Percentiles rank a stretch among this genome's conserved stretches.
Conservation (phyloP, 1,140 invertebrate species). For the Trachelipus rathkii region DNA sequence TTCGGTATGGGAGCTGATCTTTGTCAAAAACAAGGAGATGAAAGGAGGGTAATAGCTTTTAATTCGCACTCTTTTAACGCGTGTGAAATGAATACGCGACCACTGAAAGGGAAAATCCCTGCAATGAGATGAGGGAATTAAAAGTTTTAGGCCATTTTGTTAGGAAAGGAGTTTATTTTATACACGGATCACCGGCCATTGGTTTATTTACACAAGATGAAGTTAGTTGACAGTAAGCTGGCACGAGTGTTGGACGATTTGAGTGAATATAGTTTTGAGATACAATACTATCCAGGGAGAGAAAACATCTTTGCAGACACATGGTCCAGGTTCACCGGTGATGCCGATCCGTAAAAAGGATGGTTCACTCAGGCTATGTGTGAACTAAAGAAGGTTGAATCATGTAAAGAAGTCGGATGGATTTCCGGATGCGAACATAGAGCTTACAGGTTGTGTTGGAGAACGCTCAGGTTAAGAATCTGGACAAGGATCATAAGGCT, state of each 20-base stretch:
- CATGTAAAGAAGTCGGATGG: not conserved
- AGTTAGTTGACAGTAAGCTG: not conserved
- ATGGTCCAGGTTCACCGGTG: not conserved
- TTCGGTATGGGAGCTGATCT: not conserved
- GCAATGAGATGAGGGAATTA: not conserved
- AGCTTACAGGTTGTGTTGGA: too few species aligned
- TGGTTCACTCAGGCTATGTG: too few species aligned
- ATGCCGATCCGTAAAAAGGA: too few species aligned
- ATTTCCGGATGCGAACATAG: too few species aligned
- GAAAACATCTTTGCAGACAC: not conserved
- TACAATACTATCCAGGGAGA: not conserved
- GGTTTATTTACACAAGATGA: constrained; percentile 12
- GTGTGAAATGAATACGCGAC: not conserved
- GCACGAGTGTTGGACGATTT: constrained; percentile 7
- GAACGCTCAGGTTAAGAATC: too few species aligned
- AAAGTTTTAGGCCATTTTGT: constrained; percentile 18
- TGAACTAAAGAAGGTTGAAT: not conserved
- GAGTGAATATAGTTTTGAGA: constrained; percentile 1
- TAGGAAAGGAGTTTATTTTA: not conserved
- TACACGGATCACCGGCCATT: constrained; percentile 19
- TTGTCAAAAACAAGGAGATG: not conserved
- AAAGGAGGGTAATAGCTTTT: not conserved
- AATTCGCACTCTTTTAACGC: not conserved
- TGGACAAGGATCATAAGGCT: too few species aligned
- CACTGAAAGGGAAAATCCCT: not conserved